These are phyloP conservation scores for Apostichopus leukothele DNA, from an alignment of 53 echinoderm and acorn worm genomes.

Conservation along the genomic window DNA sequence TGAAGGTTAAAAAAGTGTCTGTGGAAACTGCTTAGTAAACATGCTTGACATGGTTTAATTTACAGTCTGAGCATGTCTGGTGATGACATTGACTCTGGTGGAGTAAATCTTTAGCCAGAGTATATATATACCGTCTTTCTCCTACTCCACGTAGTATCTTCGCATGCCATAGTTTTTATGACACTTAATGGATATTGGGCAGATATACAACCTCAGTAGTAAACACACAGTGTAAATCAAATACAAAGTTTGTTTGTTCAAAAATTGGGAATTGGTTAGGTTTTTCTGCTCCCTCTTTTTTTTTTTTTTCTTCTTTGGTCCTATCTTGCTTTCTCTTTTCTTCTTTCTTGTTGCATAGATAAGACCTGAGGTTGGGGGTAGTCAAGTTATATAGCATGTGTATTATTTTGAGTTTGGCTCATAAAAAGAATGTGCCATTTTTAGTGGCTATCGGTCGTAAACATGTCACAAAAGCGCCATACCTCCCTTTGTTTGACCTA, in stretches of 20 bases:
- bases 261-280: slow-evolving; percentile 3
- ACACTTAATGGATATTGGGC: slow-evolving; percentile 47
- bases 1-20: slow-evolving; percentile 1
- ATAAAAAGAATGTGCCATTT: slow-evolving; percentile 32
- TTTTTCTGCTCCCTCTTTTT: neutral
- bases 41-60: slow-evolving; percentile 43
- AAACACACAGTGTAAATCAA: slow-evolving; percentile 52
- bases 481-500: neutral
- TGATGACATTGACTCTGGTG: slow-evolving; percentile 20
- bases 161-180: slow-evolving; percentile 21
- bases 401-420: neutral
- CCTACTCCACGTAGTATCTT: slow-evolving; percentile 11
- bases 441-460: slow-evolving; percentile 25
- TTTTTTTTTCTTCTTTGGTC: neutral
- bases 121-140: neutral
- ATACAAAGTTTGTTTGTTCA: slow-evolving; percentile 35
- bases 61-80: slow-evolving; percentile 31
- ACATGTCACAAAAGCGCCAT: slow-evolving; percentile 9
- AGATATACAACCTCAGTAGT: slow-evolving; percentile 45
- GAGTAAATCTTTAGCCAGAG: slow-evolving; percentile 15
- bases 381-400: slow-evolving; percentile 16
- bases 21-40: slow-evolving; percentile 41
- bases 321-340: neutral
- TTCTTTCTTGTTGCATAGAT: neutral
- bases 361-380: slow-evolving; percentile 4